Evolutionary conservation across 64 coral and sea anemone genomes (phyloP), one percentile per base, ranked within the genome.

Genomic region (Anthopleura sola): DNA sequence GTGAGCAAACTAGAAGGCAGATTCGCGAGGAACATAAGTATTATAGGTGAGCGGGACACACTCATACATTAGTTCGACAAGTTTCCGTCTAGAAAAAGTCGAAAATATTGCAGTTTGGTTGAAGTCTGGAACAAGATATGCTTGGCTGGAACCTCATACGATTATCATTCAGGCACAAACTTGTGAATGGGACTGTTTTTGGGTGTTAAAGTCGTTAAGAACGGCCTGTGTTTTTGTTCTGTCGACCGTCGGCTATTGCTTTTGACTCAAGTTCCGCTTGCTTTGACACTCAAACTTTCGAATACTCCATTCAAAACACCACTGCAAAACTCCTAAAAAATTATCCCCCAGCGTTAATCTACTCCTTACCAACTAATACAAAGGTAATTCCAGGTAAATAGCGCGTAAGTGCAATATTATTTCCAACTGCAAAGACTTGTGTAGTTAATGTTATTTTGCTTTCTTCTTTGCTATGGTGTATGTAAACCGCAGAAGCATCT

Each of bases 31-130:
- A 79, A 79, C 76, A 38, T 3, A 48, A 53, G 50, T 53, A 13
- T 29, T 71, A 62, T 28, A 83, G 82, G 82, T 83, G 82, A 83
- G 76, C 76, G 76, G 76, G 76, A 79, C 76, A 38, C 76, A 79
- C 0, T 79, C 44, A 44, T 34, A 8, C 16, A 18, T 48, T 79
- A 18, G 18, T 44, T 48, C 21, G 44, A 79, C 44, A 48, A 79
- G 76, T 79, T 79, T 79, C 76, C 76, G 76, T 79, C 76, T 79
- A 7, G 5, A 71, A 71, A 71, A 71, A 71, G 29, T 32, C n/a
- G 29, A 71, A 71, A 71, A 71, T 23, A 71, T 32, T 71, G 10
- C 26, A 71, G 26, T 71, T 71, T 71, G 29, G 66, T 32, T 16
- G 9, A 34, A 28, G 66, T 71, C 34, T 16, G 13, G 66, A 66